Evolutionary conservation across 1,140 invertebrate species (phyloP), one percentile per base, ranked within the genome.

Genomic region (Hydropsyche tenuis): DNA sequence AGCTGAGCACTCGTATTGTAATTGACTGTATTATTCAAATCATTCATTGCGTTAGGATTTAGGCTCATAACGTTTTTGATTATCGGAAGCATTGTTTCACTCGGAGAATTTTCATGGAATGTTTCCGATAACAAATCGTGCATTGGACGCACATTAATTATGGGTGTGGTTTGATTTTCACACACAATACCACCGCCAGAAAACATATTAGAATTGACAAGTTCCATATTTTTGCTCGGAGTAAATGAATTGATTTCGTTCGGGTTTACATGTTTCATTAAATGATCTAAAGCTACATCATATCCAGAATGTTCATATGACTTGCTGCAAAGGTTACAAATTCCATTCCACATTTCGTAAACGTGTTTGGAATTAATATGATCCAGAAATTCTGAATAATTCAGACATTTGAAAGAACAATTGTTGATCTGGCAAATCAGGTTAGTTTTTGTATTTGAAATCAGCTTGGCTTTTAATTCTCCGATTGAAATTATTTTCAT

Each of bases 21-120:
- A n/a, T n/a, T n/a, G n/a, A n/a, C 30, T 4, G 30, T 4, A 37
- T 4, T 37, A 37, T 53, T 53, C 1, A 20, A 18, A 18, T 18
- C 14, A 7, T 53, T n/a, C 16, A 53, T 27, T n/a, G 7, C 20
- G 1, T 56, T 25, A 22, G 74, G 71, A 66, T 71, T 70, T 14
- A 76, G 53, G 30, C 75, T 76, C 20, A 76, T 71, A 7, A 76
- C 75, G 37, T 42, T 76, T 56, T 73, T 72, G 25, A 76, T 76
- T 25, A 65, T 22, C 11, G 46, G 65, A 25, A 76, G n/a, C 9
- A 46, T 16, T 12, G n/a, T 20, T 4, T 37, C 27, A 43, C 1
- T 43, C 11, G 64, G 22, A 16, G 27, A 68, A 60, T 69, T 23
- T 45, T n/a, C 45, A 27, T 9, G 1, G n/a, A 66, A 37, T 42